Evolutionary conservation across 2,797 vertebrate genomes (phyloP).

Genomic region (Anabas testudineus): DNA sequence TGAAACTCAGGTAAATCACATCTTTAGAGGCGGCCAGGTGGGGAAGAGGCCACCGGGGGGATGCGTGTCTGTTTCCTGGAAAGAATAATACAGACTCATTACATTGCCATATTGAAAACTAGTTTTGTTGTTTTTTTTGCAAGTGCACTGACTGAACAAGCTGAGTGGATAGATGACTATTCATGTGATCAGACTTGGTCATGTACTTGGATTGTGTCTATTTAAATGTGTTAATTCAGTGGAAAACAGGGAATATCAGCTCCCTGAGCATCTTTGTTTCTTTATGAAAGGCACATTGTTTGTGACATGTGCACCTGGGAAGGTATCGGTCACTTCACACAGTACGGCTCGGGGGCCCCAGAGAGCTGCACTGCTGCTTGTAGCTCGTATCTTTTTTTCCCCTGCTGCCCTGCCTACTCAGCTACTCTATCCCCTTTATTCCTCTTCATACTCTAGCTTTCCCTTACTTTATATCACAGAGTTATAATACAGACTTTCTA

Average conservation of each 20-base stretch:
- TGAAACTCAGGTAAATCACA: slow-evolving; percentile 1
- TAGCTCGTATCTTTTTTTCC: slow-evolving; percentile 29
- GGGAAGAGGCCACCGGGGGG: slow-evolving; percentile 22
- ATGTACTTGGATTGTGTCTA: background rate
- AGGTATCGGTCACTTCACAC: slow-evolving; percentile 27
- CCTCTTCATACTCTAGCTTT: background rate
- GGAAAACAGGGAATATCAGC: slow-evolving; percentile 12
- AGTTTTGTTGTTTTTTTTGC: background rate
- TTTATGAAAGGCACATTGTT: slow-evolving; percentile 61
- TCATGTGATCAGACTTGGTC: background rate
- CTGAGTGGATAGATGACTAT: background rate
- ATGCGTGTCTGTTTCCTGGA: slow-evolving; percentile 7
- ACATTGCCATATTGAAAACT: background rate
- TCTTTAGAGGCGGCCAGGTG: slow-evolving; percentile 2
- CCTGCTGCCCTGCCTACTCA: slow-evolving; percentile 19
- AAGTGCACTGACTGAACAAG: background rate
- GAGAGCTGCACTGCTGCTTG: slow-evolving; percentile 19
- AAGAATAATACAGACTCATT: slow-evolving; percentile 2
- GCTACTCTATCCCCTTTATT: background rate
- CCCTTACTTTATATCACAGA: no score
- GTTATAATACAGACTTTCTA: background rate
- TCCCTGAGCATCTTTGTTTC: slow-evolving; percentile 37
- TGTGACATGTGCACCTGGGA: slow-evolving; percentile 59
- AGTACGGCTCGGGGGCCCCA: slow-evolving; percentile 6
- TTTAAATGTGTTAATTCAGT: slow-evolving; percentile 6